Base-by-base conservation (phyloP, 2,797 vertebrate genomes). In the Rachycentron canadum region DNA sequence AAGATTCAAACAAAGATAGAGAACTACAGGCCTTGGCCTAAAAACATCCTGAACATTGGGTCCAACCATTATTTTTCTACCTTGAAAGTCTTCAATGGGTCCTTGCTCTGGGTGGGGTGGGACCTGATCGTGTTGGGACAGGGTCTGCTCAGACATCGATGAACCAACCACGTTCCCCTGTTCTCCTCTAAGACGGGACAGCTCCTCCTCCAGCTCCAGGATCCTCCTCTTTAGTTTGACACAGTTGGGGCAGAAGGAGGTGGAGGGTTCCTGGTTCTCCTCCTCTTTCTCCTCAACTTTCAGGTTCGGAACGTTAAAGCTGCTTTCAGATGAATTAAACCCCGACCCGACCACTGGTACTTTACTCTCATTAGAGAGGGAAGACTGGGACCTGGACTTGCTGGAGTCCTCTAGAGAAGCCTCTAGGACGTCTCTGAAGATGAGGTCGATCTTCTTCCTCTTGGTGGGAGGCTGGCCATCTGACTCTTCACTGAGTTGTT, bases 171-270 rank as follows among this genome's bases (percentile, higher is more conserved):
- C 65, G 83, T 95, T 95, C 0, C 88, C 85, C 71, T 95, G 91
- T 70, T 95, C 89, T 69, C 95, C 96, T 94, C 96, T 95, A 82
- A 99, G 92, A 89, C 93, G 95, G 75, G 95, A 95, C 79, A 99
- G 90, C 87, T 99, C 97, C 1, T 96, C 96, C 93, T 99, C 97
- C 64, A 99, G 95, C 91, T 99, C 97, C 59, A 95, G 89, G 61
- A 99, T 97, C 88, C 98, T 97, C 91, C 93, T 97, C 92, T 96
- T 97, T 52, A 99, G 92, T 60, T 95, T 96, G 64, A 99, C 96
- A 86, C 98, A 99, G 89, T 99, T 99, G 57, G 97, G 97, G 81
- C 98, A 99, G 86, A 97, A 98, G 45, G 97, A 99, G 30, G 97
- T 98, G 75, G 97, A 97, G 62, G 97, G 96, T 10, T 95, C 94